Conservation (phyloP, 2,888 invertebrate genomes). For the Gastrophysa polygoni region DNA sequence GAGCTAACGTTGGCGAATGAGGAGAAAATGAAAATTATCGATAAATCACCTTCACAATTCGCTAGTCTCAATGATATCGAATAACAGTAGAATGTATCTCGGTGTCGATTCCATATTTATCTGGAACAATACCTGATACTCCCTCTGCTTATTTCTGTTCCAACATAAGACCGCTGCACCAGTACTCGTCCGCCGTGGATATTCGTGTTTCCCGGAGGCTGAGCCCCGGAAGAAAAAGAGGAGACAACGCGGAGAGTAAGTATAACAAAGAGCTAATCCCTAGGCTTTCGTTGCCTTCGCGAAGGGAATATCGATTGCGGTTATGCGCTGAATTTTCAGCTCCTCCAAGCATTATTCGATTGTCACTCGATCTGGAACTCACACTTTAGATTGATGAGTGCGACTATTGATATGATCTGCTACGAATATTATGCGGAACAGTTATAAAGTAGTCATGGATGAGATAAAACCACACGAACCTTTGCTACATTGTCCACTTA, state of each 20-base stretch:
- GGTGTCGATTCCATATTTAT: not conserved
- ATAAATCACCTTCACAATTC: no score
- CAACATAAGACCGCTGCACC: conserved; percentile 6
- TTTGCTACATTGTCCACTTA: no score
- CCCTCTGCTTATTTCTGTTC: not conserved
- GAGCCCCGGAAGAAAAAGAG: conserved; percentile 22
- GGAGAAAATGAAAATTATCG: no score
- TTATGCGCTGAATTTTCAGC: not conserved
- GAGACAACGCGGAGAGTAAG: conserved; percentile 32
- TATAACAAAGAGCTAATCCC: conserved; percentile 25
- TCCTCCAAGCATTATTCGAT: not conserved
- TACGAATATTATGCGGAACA: no score
- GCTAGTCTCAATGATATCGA: no score
- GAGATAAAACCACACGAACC: no score
- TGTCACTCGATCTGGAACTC: not conserved
- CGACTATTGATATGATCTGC: conserved; percentile 17
- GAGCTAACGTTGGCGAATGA: no score
- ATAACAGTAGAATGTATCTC: no score
- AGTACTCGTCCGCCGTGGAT: conserved; percentile 23
- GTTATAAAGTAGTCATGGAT: no score
- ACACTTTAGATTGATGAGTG: not conserved
- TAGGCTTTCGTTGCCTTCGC: not conserved
- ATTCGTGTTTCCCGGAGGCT: conserved; percentile 21
- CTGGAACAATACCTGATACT: not conserved
- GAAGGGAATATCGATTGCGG: not conserved